Base-by-base conservation (phyloP, 2,888 invertebrate species). In the Tetanocera ferruginea region DNA sequence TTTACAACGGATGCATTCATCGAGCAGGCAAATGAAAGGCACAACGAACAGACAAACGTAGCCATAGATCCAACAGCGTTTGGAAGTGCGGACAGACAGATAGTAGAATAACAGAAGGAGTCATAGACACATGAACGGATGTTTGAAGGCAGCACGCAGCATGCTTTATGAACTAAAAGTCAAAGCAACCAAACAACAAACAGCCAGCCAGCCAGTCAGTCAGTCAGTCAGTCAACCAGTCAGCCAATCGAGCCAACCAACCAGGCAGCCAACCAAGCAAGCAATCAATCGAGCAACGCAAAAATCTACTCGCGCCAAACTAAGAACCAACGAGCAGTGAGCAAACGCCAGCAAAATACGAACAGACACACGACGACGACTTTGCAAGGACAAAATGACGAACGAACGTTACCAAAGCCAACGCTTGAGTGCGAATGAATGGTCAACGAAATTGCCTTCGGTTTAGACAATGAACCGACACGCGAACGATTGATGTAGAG, bases 1-100 rank as follows among this genome's bases (percentile, higher is more conserved):
- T 78, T 78, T 78, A 74, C 69, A 51, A 51, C 51, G 69, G 69
- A 69, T 69, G 69, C 51, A 49, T 69, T 69, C 51, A 25, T 49
- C 28, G 69, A 28, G 25, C 67, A 37, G 17, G 34, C 67, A 67
- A 43, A 23, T 31, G 19, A 67, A 34, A 0, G 67, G 37, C 31
- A 28, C 23, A 62, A 67, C 43, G 43, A 43, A 28, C 60, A n/a
- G 57, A 19, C 23, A 3, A 6, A 6, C 23, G 5, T 14, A 4
- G 1, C 60, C 1, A 25, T 17, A 9, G 23, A n/a, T 28, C 2
- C 25, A 60, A 17, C 19, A 60, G 60, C 23, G 25, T 60, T 60
- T 23, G 25, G 14, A 28, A 28, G 28, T 25, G 17, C 60, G 28
- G 60, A 28, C 28, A 60, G 25, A 28, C 60, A 60, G 60, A 60